Conservation (phyloP, 2,113 vertebrate species). For the Coptodon bakossiorum region DNA sequence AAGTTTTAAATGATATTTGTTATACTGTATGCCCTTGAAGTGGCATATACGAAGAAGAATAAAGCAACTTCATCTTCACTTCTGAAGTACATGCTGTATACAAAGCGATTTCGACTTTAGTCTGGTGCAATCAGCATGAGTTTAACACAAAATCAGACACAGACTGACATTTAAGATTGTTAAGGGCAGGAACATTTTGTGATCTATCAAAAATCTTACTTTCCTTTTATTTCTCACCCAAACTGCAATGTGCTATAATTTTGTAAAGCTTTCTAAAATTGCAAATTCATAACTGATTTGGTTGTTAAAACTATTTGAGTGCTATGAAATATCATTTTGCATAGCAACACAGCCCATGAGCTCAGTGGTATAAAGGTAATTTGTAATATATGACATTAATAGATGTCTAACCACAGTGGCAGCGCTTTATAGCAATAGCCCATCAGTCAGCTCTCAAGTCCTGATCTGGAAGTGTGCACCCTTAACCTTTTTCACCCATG, state of each 20-base stretch:
- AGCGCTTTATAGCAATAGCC: constrained; percentile 24
- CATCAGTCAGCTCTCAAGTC: constrained; percentile 51
- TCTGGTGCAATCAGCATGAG: neutral
- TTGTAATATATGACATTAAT: constrained; percentile 30
- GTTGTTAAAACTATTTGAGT: constrained; percentile 3
- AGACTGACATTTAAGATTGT: neutral
- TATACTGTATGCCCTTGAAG: neutral
- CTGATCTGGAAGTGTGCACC: constrained; percentile 16
- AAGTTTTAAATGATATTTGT: neutral
- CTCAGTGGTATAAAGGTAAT: neutral
- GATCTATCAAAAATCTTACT: neutral
- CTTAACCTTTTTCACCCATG: constrained; percentile 11
- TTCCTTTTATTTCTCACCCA: neutral
- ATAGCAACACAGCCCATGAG: neutral
- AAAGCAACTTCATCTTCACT: neutral
- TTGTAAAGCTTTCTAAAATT: neutral
- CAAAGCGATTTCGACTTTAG: neutral
- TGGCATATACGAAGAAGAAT: neutral
- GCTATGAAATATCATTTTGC: constrained; percentile 9
- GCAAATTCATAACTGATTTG: neutral
- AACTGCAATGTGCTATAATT: neutral
- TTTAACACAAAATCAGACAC: neutral
- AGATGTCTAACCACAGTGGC: constrained; percentile 28
- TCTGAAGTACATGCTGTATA: neutral
- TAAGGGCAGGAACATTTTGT: neutral